phyloP scores from a whole-genome alignment of 1,140 invertebrate species.

The Bombus waltoni region DNA sequence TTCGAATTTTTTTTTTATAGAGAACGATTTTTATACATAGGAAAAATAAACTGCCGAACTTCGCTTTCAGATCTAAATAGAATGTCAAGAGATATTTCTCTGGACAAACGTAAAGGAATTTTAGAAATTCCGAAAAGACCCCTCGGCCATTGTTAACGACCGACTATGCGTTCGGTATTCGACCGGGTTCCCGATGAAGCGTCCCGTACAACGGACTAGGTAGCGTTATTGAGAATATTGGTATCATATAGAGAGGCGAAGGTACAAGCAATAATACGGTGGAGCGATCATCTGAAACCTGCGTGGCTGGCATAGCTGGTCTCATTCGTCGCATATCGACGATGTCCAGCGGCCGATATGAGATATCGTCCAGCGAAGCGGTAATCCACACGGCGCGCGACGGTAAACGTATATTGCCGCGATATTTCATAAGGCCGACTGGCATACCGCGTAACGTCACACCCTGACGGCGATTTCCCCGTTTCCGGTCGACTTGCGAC shows the following conservation, averaged over 20 bases:
- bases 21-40: too few relatives aligned
- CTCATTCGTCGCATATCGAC: constrained; percentile 83
- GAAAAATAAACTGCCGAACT: neutral
- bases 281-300: constrained; percentile 74
- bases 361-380: constrained; percentile 77
- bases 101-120: neutral
- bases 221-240: constrained; percentile 75
- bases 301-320: constrained; percentile 76
- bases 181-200: neutral
- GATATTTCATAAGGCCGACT: constrained; percentile 78
- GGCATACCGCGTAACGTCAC: constrained; percentile 77
- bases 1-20: too few relatives aligned
- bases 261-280: constrained; percentile 78
- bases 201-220: constrained; percentile 33
- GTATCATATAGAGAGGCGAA: constrained; percentile 67
- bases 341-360: constrained; percentile 80
- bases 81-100: neutral
- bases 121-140: constrained; percentile 29
- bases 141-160: constrained; percentile 19
- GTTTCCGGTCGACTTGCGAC: constrained; percentile 56
- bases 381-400: constrained; percentile 77
- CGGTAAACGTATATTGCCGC: constrained; percentile 79
- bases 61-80: neutral
- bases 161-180: constrained; percentile 30
- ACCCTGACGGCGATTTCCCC: constrained; percentile 57